Evolutionary conservation across 2,888 invertebrate species (phyloP).

Genomic region (Bombylius major): DNA sequence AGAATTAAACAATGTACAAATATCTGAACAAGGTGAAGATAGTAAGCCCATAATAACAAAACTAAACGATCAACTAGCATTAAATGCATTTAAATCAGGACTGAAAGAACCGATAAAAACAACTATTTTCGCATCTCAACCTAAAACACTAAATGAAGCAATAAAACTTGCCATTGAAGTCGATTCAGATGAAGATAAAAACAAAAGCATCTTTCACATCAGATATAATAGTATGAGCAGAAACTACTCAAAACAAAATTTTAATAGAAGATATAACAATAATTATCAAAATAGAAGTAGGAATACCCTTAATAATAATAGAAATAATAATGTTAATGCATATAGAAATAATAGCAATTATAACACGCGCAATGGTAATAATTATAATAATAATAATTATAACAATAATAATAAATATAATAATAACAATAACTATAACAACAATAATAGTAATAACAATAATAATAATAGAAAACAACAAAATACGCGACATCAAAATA

Average conservation of each 20-base stretch:
- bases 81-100: too few relatives aligned
- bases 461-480: background rate
- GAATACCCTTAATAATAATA: background rate
- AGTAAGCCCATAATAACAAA: too few relatives aligned
- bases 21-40: too few relatives aligned
- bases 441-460: background rate
- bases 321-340: background rate
- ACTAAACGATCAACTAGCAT: too few relatives aligned
- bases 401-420: background rate
- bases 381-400: background rate
- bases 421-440: background rate
- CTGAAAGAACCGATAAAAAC: too few relatives aligned
- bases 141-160: too few relatives aligned
- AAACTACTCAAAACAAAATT: background rate
- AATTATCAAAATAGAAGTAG: background rate
- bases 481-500: background rate
- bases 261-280: background rate
- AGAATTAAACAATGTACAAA: too few relatives aligned
- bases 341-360: background rate
- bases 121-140: too few relatives aligned
- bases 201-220: too few relatives aligned
- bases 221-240: background rate
- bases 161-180: too few relatives aligned
- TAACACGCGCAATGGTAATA: background rate
- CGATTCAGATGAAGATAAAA: too few relatives aligned